A percentile compares a stretch with the other conserved stretches of the same genome.
phyloP scores from a whole-genome alignment of 1,140 invertebrate genomes.

The Hetaerina americana region DNA sequence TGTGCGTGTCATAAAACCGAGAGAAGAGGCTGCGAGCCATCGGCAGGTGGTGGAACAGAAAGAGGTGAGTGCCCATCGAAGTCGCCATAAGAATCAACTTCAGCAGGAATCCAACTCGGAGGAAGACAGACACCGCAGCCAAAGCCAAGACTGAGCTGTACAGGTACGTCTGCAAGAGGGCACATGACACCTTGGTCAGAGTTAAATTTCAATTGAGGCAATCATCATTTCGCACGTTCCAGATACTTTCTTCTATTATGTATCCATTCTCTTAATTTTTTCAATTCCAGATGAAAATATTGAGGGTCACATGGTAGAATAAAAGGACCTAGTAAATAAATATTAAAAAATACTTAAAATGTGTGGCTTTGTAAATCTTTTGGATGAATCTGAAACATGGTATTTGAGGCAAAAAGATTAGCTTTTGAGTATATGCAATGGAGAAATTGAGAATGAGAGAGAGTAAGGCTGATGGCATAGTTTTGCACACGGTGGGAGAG shows the following conservation, averaged over 20 bases:
- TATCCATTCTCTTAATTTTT: too few relatives aligned
- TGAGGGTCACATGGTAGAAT: too few relatives aligned
- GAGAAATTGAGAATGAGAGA: too few relatives aligned
- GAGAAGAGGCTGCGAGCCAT: conserved; percentile 32
- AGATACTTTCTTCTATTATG: not conserved
- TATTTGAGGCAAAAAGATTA: too few relatives aligned
- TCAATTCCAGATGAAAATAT: too few relatives aligned
- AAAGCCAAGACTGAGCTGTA: conserved; percentile 65
- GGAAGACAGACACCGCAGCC: conserved; percentile 66
- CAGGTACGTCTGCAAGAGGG: conserved; percentile 52
- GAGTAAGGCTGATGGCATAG: too few relatives aligned
- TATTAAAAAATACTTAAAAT: too few relatives aligned
- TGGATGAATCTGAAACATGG: too few relatives aligned
- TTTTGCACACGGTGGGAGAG: too few relatives aligned
- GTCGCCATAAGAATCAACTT: conserved; percentile 66
- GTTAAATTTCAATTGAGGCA: not conserved
- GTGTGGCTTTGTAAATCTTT: too few relatives aligned
- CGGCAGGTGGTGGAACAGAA: conserved; percentile 44
- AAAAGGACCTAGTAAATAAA: too few relatives aligned
- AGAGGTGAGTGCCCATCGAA: conserved; percentile 46
- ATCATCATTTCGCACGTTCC: not conserved
- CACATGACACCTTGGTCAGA: conserved; percentile 17
- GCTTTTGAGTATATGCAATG: too few relatives aligned
- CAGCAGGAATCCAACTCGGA: conserved; percentile 66
- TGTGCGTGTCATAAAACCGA: conserved; percentile 37